phyloP scores from a whole-genome alignment of 2,888 invertebrate species.

The Invenusta paracnida region DNA sequence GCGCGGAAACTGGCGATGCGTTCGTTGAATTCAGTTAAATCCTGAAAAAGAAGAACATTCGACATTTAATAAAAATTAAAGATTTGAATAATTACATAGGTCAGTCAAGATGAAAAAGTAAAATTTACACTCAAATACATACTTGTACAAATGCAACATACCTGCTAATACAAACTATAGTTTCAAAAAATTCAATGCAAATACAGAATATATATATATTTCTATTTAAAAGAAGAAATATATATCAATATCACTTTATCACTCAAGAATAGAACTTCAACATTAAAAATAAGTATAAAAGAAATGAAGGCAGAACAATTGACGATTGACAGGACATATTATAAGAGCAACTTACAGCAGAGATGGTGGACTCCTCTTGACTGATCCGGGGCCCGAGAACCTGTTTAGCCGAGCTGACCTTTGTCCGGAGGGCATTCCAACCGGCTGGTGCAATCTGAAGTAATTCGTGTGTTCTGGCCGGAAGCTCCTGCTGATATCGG shows the following conservation, averaged over 20 bases:
- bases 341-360: neutral
- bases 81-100: too few relatives aligned
- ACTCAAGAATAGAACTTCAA: too few relatives aligned
- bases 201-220: too few relatives aligned
- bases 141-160: too few relatives aligned
- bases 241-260: too few relatives aligned
- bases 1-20: conserved; percentile 52
- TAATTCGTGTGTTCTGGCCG: conserved; percentile 53
- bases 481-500: conserved; percentile 57
- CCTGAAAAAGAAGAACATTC: conserved; percentile 47
- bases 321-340: neutral
- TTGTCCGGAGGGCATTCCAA: conserved; percentile 59
- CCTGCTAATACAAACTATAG: too few relatives aligned
- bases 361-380: conserved; percentile 57
- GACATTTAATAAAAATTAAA: neutral
- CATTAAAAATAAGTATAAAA: too few relatives aligned
- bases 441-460: conserved; percentile 56
- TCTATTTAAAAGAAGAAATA: too few relatives aligned
- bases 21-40: conserved; percentile 55
- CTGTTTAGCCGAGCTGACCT: conserved; percentile 60
- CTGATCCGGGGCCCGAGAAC: conserved; percentile 59
- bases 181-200: too few relatives aligned
- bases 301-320: too few relatives aligned
- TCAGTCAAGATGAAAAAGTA: too few relatives aligned
- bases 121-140: too few relatives aligned